Evolutionary conservation across 2,113 vertebrate genomes (phyloP), one percentile per base, ranked within the genome.

Genomic region (Pollachius pollachius): DNA sequence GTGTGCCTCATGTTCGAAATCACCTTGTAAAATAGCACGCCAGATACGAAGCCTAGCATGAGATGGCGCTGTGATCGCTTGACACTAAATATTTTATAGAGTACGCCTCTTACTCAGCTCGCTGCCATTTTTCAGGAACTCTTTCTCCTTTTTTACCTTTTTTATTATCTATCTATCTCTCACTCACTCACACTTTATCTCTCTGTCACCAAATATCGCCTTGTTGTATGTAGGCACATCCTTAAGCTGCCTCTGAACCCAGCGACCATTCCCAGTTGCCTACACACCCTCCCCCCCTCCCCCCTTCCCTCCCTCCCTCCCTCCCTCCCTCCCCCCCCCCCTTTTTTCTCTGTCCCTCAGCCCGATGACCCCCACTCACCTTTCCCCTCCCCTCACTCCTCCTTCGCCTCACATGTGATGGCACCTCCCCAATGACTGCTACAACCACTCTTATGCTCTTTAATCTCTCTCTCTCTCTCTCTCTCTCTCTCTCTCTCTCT

Each of bases 91-190:
- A 68, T 76, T 76, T 84, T 85, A 69, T 69, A 80, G 71, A 69
- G 79, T 81, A 83, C 87, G 81, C 82, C 78, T 65, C 89, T 89
- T 91, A 92, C 90, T 91, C 84, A 66, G 67, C 91, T 92, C 84
- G 30, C 30, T 30, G 30, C 30, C 3, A 6, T 30, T 30, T 30
- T 4, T 30, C 30, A 30, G 30, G 30, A 5, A 64, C 34, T 62
- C 59, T 61, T n/a, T 61, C 59, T 15, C 59, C 13, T 19, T 23
- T 11, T 61, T 15, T 23, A 7, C 23, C 60, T 27, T 19, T 62
- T 12, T 13, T 19, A 23, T 12, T 27, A 11, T 62, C 60, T 62
- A 18, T 27, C 60, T 16, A 23, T 27, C 60, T 15, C 19, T 25
- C 77, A 68, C 54, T n/a, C 54, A 13, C 52, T 17, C 54, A 13